Percentiles rank a stretch among this genome's conserved stretches.
These are phyloP conservation scores for Falco peregrinus DNA, from an alignment of 2,797 vertebrate species.

Conservation along the genomic window DNA sequence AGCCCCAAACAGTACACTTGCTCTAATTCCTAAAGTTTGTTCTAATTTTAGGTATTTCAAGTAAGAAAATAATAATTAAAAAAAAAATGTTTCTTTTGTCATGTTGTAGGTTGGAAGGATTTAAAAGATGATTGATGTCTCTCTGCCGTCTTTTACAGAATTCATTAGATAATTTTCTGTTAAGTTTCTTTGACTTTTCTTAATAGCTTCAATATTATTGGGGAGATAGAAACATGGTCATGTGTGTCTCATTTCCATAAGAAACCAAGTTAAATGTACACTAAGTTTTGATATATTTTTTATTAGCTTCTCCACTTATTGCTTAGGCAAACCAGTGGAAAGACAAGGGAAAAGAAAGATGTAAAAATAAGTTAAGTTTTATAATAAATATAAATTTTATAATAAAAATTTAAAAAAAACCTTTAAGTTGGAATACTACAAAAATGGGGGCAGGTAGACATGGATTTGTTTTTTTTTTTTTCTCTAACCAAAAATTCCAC, in stretches of 20 bases:
- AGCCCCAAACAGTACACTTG: neutral
- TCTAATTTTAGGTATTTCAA: neutral
- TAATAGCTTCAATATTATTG: neutral
- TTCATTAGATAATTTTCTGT: neutral
- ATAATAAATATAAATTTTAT: too few species aligned
- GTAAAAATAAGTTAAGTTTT: neutral
- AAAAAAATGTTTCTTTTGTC: neutral
- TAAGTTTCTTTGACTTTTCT: neutral
- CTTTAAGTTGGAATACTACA: too few species aligned
- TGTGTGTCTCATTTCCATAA: neutral
- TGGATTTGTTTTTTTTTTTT: neutral
- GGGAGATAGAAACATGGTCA: neutral
- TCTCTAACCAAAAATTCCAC: neutral
- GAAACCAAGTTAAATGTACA: neutral
- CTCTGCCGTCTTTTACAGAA: neutral
- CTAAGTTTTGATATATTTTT: neutral
- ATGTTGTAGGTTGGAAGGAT: neutral
- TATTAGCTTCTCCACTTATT: neutral
- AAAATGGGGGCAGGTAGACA: neutral
- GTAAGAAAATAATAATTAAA: neutral
- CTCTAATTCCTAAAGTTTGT: neutral
- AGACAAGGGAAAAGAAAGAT: neutral
- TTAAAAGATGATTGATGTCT: neutral
- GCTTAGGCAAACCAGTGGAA: neutral
- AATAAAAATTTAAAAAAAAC: too few species aligned